A percentile compares a stretch with the other conserved stretches of the same genome.
Evolutionary conservation across 2,113 vertebrate genomes (phyloP).

Genomic region (Xerus inauris): DNA sequence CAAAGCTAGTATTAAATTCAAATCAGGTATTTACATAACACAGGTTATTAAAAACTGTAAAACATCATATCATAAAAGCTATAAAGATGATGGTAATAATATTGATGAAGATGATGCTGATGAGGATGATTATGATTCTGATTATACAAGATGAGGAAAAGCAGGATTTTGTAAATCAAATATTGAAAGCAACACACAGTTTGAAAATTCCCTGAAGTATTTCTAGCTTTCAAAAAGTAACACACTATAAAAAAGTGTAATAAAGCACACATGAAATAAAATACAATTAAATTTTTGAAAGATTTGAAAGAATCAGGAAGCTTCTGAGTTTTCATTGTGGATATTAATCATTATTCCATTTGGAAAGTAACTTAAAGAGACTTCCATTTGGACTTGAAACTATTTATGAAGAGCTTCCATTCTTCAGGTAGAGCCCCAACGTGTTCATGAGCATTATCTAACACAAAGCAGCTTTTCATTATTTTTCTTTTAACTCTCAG

Average conservation of each 20-base stretch:
- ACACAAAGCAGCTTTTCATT: constrained; percentile 4
- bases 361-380: background rate
- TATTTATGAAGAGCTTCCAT: background rate
- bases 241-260: background rate
- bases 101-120: background rate
- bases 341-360: background rate
- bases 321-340: background rate
- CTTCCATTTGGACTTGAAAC: background rate
- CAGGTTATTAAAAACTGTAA: background rate
- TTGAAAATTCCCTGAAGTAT: constrained; percentile 6
- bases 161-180: background rate
- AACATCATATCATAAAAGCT: background rate
- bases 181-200: background rate
- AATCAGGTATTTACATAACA: background rate
- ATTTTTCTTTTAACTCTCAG: background rate
- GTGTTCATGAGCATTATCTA: background rate
- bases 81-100: background rate
- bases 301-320: background rate
- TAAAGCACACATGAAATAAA: background rate
- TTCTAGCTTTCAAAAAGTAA: background rate
- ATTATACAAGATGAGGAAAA: background rate
- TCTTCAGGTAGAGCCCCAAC: background rate
- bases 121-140: background rate
- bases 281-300: background rate
- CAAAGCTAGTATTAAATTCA: background rate